Evolutionary conservation across 2,113 vertebrate genomes (phyloP).

Genomic region (Phasianus colchicus): DNA sequence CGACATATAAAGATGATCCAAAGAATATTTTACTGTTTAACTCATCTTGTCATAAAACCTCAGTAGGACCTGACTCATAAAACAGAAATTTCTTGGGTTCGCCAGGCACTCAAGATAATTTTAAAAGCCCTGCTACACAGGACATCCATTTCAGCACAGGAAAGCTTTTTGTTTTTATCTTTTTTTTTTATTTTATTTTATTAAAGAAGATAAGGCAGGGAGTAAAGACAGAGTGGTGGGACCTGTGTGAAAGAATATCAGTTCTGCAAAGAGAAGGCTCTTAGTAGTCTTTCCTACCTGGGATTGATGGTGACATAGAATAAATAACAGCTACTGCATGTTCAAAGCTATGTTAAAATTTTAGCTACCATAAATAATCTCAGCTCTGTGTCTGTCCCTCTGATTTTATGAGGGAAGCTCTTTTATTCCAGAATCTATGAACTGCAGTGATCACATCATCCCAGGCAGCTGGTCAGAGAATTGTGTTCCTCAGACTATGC

Average conservation of each 20-base stretch:
- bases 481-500: not conserved
- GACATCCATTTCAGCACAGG: not conserved
- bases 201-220: not conserved
- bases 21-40: slow-evolving; percentile 29
- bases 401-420: slow-evolving; percentile 3
- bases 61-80: not conserved
- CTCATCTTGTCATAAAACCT: slow-evolving; percentile 11
- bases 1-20: not conserved
- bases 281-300: not conserved
- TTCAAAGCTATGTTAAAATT: slow-evolving; percentile 45
- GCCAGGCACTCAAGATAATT: not conserved
- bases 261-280: not conserved
- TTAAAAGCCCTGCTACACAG: not conserved
- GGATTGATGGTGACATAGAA: slow-evolving; percentile 13
- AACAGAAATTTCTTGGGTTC: slow-evolving; percentile 10
- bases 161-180: not conserved
- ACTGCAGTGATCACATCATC: not conserved
- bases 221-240: not conserved
- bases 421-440: not conserved
- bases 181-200: not conserved
- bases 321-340: slow-evolving; percentile 29
- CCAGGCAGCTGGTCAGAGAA: not conserved
- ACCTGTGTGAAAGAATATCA: not conserved
- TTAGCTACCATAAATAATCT: slow-evolving; percentile 21
- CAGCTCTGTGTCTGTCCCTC: not conserved